Percentiles rank a stretch among this genome's conserved stretches.
Evolutionary conservation across 2,888 invertebrate genomes (phyloP).

Genomic region (Formica aserva): DNA sequence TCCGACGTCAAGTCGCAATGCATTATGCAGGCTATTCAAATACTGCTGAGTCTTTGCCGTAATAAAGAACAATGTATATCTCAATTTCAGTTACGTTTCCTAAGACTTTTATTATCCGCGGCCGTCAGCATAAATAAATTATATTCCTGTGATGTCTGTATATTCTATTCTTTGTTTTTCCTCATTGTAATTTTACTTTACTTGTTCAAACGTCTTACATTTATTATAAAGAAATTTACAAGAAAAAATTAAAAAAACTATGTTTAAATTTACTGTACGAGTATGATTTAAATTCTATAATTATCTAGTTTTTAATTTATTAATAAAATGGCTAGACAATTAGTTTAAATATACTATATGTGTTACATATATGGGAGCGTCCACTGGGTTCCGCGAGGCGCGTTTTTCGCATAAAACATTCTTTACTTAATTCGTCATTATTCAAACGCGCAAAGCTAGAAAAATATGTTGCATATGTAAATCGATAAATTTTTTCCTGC

Average conservation of each 20-base stretch:
- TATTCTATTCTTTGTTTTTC: constrained; percentile 13
- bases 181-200: background rate
- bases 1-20: constrained; percentile 51
- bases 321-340: background rate
- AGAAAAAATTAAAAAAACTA: background rate
- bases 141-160: constrained; percentile 9
- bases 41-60: constrained; percentile 37
- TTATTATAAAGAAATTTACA: background rate
- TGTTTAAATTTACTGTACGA: background rate
- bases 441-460: too few species aligned
- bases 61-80: constrained; percentile 65
- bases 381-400: too few species aligned
- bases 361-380: too few species aligned
- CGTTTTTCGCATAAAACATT: too few species aligned
- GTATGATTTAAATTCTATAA: background rate
- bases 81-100: constrained; percentile 58
- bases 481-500: too few species aligned
- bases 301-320: background rate
- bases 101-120: constrained; percentile 63
- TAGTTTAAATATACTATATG: background rate
- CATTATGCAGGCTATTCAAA: constrained; percentile 69
- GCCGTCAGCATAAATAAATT: constrained; percentile 70
- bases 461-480: too few species aligned
- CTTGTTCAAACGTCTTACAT: background rate
- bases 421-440: too few species aligned